These are phyloP conservation scores for Nebria brevicollis DNA, from an alignment of 2,888 invertebrate genomes.

Conservation along the genomic window DNA sequence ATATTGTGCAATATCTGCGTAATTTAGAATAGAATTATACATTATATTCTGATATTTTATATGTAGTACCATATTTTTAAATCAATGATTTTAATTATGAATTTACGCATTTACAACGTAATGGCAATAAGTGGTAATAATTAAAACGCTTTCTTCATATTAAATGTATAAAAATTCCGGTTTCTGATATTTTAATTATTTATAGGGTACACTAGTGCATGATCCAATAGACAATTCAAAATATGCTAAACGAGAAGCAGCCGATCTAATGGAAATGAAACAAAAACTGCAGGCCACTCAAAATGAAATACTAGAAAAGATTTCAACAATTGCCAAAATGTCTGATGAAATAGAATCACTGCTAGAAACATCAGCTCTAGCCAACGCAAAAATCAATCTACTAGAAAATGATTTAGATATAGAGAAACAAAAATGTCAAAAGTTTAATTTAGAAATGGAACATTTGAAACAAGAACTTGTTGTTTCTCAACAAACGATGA, in stretches of 20 bases:
- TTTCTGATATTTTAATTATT: background rate
- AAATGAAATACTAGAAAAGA: slow-evolving; percentile 40
- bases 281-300: slow-evolving; percentile 34
- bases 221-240: slow-evolving; percentile 35
- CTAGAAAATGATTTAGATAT: slow-evolving; percentile 46
- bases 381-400: slow-evolving; percentile 39
- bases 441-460: slow-evolving; percentile 54
- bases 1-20: too few relatives aligned
- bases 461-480: slow-evolving; percentile 56
- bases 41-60: too few relatives aligned
- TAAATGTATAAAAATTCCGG: too few relatives aligned
- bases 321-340: slow-evolving; percentile 39
- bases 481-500: slow-evolving; percentile 62
- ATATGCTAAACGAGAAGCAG: slow-evolving; percentile 24
- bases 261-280: slow-evolving; percentile 23
- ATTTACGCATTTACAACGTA: too few relatives aligned
- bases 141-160: too few relatives aligned
- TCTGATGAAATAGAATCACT: slow-evolving; percentile 42
- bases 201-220: slow-evolving; percentile 34
- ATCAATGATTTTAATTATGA: too few relatives aligned
- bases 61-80: too few relatives aligned
- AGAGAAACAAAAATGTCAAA: slow-evolving; percentile 51
- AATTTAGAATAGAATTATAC: too few relatives aligned
- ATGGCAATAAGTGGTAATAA: too few relatives aligned
- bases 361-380: slow-evolving; percentile 37